A percentile compares a stretch with the other conserved stretches of the same genome.
Evolutionary conservation across 1,140 invertebrate species (phyloP).

Genomic region (Heliconius melpomene): DNA sequence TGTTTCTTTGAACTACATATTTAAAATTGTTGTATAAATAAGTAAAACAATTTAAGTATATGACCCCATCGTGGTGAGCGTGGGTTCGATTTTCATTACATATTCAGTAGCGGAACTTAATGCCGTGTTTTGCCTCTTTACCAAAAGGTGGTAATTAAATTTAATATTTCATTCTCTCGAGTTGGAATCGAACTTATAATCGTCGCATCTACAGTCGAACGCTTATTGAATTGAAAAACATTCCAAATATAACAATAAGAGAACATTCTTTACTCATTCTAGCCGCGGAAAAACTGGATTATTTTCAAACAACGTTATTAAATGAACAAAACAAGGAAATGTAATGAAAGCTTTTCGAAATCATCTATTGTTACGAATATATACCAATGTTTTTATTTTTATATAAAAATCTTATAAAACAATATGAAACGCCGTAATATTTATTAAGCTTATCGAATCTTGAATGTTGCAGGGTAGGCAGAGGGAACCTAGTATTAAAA

Average conservation of each 20-base stretch:
- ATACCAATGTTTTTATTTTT: not conserved
- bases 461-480: too few species aligned
- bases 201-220: too few species aligned
- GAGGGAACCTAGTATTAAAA: too few species aligned
- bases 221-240: not conserved
- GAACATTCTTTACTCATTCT: not conserved
- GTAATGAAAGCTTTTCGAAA: not conserved
- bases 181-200: too few species aligned
- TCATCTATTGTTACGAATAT: not conserved
- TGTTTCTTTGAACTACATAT: not conserved
- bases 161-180: too few species aligned
- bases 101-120: too few species aligned
- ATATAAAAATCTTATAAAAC: not conserved
- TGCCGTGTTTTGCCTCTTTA: too few species aligned
- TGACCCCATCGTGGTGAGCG: too few species aligned
- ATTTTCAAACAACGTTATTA: not conserved
- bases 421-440: too few species aligned
- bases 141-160: too few species aligned
- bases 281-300: not conserved
- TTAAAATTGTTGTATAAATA: not conserved
- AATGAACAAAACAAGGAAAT: slow-evolving; percentile 14
- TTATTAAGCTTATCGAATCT: too few species aligned
- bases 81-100: not conserved
- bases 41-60: too few species aligned
- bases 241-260: not conserved